Evolutionary conservation across 2,113 vertebrate genomes (phyloP).

Genomic region (Hucho hucho): DNA sequence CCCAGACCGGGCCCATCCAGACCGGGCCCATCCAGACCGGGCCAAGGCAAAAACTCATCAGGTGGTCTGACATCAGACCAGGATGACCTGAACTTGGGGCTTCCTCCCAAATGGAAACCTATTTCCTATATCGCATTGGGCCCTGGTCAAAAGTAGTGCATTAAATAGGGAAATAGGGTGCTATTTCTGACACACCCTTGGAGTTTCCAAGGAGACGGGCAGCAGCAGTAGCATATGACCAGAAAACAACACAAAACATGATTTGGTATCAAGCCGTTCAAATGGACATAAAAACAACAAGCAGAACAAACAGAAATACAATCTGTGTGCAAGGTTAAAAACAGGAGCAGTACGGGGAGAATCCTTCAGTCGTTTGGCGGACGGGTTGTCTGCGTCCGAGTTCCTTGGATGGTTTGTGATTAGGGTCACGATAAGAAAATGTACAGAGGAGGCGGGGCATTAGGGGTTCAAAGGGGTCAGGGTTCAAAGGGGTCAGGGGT

Average conservation of each 20-base stretch:
- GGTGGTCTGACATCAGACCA: constrained; percentile 52
- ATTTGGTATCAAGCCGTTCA: constrained; percentile 55
- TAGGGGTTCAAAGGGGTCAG: constrained; percentile 52
- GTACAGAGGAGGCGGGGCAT: constrained; percentile 73
- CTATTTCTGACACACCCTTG: constrained; percentile 40
- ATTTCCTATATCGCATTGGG: constrained; percentile 53
- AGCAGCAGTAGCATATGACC: constrained; percentile 4
- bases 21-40: constrained; percentile 29
- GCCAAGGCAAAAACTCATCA: constrained; percentile 79
- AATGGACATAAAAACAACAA: constrained; percentile 1
- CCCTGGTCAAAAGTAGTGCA: neutral
- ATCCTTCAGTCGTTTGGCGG: constrained; percentile 67
- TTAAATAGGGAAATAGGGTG: too few species aligned
- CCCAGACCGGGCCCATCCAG: too few species aligned
- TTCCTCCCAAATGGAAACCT: neutral
- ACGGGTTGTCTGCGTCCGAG: constrained; percentile 70
- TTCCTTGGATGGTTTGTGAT: constrained; percentile 67
- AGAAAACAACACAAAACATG: constrained; percentile 67
- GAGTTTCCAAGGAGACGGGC: neutral
- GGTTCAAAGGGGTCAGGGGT: constrained; percentile 76
- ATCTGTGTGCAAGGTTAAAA: constrained; percentile 12
- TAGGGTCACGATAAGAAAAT: constrained; percentile 59
- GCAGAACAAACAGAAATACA: constrained; percentile 70
- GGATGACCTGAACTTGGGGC: constrained; percentile 69
- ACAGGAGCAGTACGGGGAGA: constrained; percentile 6